These are phyloP conservation scores for Erinaceus europaeus DNA, from an alignment of 2,113 vertebrate species.

Conservation along the genomic window DNA sequence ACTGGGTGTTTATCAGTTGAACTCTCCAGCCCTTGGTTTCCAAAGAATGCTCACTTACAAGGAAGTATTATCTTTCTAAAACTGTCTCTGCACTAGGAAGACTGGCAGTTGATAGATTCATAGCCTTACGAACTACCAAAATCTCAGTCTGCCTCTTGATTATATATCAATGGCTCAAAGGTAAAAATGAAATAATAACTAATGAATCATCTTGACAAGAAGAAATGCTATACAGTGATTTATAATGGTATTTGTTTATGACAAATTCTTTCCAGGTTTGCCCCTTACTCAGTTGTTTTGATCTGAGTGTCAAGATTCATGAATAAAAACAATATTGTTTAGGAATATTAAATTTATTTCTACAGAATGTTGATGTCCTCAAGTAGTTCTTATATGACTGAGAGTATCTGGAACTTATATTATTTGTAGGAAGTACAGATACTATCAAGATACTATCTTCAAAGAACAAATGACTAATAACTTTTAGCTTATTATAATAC, in stretches of 20 bases:
- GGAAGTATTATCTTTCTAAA: not conserved
- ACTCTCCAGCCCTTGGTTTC: not conserved
- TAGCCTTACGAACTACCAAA: not conserved
- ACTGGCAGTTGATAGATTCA: not conserved
- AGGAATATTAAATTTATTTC: not conserved
- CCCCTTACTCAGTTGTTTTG: not conserved
- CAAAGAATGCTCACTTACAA: not conserved
- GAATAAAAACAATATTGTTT: constrained; percentile 8
- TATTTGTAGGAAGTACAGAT: not conserved
- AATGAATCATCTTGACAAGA: constrained; percentile 32
- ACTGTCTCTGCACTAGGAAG: not conserved
- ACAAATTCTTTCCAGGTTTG: constrained; percentile 32
- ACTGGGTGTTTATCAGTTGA: not conserved
- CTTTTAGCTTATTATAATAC: not conserved
- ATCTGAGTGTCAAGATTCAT: not conserved
- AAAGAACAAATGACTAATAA: not conserved
- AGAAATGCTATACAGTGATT: not conserved
- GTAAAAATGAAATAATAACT: constrained; percentile 32
- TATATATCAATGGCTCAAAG: constrained; percentile 23
- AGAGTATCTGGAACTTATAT: not conserved
- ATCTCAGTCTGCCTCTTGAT: not conserved
- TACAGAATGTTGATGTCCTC: not conserved
- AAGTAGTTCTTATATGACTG: not conserved
- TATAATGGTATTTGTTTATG: not conserved
- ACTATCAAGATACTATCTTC: not conserved